These are phyloP conservation scores for Nasonia oneida DNA, from an alignment of 2,888 invertebrate species.

Conservation along the genomic window DNA sequence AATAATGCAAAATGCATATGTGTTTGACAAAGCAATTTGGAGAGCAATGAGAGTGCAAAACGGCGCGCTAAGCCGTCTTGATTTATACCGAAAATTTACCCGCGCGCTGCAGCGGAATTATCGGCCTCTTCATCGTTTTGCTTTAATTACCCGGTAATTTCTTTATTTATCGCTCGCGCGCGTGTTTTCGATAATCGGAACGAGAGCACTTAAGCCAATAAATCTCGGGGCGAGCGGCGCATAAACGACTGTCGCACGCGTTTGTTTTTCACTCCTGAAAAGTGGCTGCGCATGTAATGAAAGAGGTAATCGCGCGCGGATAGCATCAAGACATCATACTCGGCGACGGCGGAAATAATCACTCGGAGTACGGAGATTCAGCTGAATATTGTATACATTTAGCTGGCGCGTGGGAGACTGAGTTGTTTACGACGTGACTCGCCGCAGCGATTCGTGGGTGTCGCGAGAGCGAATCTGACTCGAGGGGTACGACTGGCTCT, in stretches of 20 bases:
- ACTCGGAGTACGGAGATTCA: conserved; percentile 60
- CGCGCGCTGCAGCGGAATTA: neutral
- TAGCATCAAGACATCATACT: conserved; percentile 74
- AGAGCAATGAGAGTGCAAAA: conserved; percentile 41
- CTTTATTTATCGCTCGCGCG: neutral
- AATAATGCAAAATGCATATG: conserved; percentile 43
- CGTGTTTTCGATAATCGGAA: neutral
- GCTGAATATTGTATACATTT: conserved; percentile 54
- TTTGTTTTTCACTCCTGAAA: neutral
- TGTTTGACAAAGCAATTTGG: conserved; percentile 45
- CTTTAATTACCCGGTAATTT: neutral
- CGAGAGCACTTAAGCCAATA: neutral
- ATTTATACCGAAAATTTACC: conserved; percentile 26
- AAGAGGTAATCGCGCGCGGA: conserved; percentile 42
- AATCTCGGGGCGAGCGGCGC: neutral
- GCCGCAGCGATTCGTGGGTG: conserved; percentile 69
- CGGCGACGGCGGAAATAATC: conserved; percentile 65
- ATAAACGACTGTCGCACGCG: no score
- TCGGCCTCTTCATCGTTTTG: neutral
- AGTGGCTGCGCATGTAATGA: neutral
- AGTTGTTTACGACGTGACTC: conserved; percentile 71
- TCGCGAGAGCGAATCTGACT: conserved; percentile 46
- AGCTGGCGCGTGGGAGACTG: conserved; percentile 67
- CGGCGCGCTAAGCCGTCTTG: conserved; percentile 21
- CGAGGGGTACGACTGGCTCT: neutral